phyloP scores from a whole-genome alignment of 2,113 vertebrate genomes.

The Arvicanthis niloticus region DNA sequence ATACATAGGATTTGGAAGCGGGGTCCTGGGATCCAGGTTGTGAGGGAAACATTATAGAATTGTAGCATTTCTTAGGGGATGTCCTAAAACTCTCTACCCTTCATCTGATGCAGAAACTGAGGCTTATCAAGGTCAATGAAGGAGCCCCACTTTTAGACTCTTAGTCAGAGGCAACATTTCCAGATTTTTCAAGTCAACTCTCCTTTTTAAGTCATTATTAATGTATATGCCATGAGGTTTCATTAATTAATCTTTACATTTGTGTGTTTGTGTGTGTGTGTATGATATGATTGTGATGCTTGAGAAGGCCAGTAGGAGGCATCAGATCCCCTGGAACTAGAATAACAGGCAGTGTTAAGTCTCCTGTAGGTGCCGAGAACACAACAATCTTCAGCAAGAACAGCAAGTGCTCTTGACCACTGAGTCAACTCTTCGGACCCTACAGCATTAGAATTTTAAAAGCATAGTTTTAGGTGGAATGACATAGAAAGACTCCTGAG shows the following conservation, averaged over 20 bases:
- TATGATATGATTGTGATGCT: too few relatives aligned
- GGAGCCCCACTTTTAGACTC: background rate
- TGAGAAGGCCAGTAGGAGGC: background rate
- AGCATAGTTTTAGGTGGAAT: background rate
- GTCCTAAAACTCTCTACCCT: background rate
- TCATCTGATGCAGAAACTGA: conserved; percentile 26
- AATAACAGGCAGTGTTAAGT: background rate
- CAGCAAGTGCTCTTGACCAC: background rate
- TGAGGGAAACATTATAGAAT: background rate
- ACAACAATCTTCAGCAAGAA: background rate
- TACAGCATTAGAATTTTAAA: background rate
- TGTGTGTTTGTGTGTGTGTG: background rate
- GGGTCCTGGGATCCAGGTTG: background rate
- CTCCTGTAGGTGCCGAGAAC: too few relatives aligned
- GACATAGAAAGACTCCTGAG: background rate
- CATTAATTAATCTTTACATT: background rate
- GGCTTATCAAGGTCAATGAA: background rate
- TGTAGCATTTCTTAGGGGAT: background rate
- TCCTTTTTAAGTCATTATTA: background rate
- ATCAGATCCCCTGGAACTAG: background rate
- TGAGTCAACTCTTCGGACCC: background rate
- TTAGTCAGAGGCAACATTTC: background rate
- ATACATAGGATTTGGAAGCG: background rate
- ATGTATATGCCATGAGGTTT: background rate
- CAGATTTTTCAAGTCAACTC: background rate